Base-by-base conservation (phyloP, 2,113 vertebrate species). In the Microtus ochrogaster region DNA sequence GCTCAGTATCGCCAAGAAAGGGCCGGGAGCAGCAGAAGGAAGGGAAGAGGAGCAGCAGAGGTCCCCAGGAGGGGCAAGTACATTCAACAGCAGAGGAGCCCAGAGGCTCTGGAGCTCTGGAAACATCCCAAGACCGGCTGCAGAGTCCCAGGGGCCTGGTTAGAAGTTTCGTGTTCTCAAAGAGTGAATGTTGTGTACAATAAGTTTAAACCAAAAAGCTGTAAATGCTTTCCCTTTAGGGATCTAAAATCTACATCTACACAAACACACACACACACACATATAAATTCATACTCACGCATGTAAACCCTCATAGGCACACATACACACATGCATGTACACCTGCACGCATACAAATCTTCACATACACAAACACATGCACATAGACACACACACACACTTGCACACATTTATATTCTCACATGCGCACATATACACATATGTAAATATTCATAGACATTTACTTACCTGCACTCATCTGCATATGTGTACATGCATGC, bases 351-450 rank as follows among this genome's bases (percentile, higher is more conserved):
- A 21, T 66, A 11, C 24, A 39, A 11, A 0, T 36, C 7, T 11
- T 39, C 4, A 0, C 33, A 86, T n/a, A 39, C 21, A 36, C 30
- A 68, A 66, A 63, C 5, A 36, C 21, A 17, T 9, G 8, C 24
- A 73, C 30, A 49, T 16, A 68, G 21, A 26, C n/a, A 44, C 28
- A 73, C 47, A 13, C 47, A 58, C 55, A 58, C 58, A 58, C 58
- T 58, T 58, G 17, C 6, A 61, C 79, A 82, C n/a, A 73, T 52
- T 55, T 9, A 49, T 7, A 21, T 5, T 6, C 33, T 30, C 11
- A 9, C 24, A 0, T 0, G 0, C 8, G 3, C 11, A 28, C 0
- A 30, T 6, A 22, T 26, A 17, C 49, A 7, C 8, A 36, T 0
- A 0, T 30, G 22, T 21, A n/a, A 44, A n/a, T 17, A 22, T 3